Percentiles rank a stretch among this genome's conserved stretches.
Evolutionary conservation across 2,888 invertebrate genomes (phyloP).

Genomic region (Alviniconcha strummeri): DNA sequence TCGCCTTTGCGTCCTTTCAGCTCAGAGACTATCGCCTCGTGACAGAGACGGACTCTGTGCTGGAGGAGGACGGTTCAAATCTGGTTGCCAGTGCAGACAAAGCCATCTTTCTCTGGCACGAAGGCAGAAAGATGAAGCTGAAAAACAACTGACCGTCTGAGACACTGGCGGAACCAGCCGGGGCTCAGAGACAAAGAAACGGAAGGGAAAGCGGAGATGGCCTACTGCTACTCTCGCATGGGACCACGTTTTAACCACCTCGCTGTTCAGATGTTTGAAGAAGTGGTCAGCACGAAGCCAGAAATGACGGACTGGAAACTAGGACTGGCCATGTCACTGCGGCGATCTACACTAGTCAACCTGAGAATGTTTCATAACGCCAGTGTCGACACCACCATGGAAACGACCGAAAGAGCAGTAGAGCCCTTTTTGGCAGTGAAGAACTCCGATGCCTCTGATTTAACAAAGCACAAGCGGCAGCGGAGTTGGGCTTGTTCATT

Average conservation of each 20-base stretch:
- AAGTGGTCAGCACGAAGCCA: background rate
- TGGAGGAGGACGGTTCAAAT: background rate
- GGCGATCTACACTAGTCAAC: background rate
- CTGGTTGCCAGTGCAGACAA: background rate
- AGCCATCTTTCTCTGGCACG: background rate
- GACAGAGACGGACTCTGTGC: background rate
- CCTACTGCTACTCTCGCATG: constrained; percentile 1
- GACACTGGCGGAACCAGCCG: background rate
- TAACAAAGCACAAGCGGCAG: background rate
- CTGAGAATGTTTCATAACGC: background rate
- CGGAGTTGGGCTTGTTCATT: background rate
- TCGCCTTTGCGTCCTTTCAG: background rate
- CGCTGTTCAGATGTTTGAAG: background rate
- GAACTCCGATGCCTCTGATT: background rate
- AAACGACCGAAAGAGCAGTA: background rate
- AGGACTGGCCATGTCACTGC: background rate
- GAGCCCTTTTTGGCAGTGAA: background rate
- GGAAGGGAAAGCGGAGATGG: background rate
- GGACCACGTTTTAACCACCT: background rate
- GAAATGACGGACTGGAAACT: background rate
- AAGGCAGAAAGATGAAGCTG: background rate
- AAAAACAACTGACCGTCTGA: background rate
- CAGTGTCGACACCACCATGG: background rate
- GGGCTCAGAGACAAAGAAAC: background rate
- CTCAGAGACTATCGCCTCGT: background rate